Evolutionary conservation across 2,888 invertebrate species (phyloP).

Genomic region (Folsomia candida): DNA sequence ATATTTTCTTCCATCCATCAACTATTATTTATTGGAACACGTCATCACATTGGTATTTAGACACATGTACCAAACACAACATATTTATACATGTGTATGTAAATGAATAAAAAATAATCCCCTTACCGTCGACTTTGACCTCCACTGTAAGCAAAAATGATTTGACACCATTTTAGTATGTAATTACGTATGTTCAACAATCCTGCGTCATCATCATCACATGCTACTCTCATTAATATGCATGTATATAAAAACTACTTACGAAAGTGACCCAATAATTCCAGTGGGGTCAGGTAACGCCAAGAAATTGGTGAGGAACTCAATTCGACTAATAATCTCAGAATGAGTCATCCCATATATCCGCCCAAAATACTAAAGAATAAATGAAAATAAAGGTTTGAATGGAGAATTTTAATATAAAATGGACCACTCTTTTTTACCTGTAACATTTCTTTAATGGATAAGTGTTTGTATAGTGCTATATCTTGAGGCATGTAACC

Average conservation of each 20-base stretch:
- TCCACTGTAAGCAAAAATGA: too few species aligned
- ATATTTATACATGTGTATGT: too few species aligned
- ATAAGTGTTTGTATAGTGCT: constrained; percentile 27
- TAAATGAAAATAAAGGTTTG: neutral
- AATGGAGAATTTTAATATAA: neutral
- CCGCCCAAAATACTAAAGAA: constrained; percentile 32
- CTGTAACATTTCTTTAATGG: constrained; percentile 33
- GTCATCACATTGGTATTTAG: too few species aligned
- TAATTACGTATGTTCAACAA: neutral
- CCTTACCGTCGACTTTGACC: constrained; percentile 75
- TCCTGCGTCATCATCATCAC: neutral
- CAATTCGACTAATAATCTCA: constrained; percentile 17
- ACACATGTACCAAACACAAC: too few species aligned
- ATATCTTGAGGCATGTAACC: constrained; percentile 56
- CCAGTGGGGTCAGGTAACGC: constrained; percentile 15
- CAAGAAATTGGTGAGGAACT: constrained; percentile 21
- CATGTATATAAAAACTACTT: neutral
- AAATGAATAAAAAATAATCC: too few species aligned
- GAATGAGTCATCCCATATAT: constrained; percentile 29
- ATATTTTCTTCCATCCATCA: too few species aligned
- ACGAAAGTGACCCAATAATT: constrained; percentile 3
- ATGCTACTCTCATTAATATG: neutral
- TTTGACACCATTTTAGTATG: neutral
- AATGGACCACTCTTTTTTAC: too few species aligned
- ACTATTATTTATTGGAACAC: too few species aligned